These are phyloP conservation scores for Pissodes strobi DNA, from an alignment of 1,140 invertebrate genomes.

Conservation along the genomic window DNA sequence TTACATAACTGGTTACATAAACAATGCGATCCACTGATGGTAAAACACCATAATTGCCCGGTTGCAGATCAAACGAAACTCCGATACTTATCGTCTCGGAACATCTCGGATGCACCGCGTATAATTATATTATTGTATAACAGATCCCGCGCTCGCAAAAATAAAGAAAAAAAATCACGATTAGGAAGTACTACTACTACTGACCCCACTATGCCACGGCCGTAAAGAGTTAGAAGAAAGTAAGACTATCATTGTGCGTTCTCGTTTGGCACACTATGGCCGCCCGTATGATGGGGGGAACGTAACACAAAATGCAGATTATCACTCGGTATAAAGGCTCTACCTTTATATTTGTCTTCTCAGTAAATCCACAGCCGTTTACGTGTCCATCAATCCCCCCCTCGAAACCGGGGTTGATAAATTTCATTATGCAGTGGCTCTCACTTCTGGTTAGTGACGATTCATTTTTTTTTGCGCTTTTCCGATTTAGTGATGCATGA, in stretches of 20 bases:
- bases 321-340: constrained; percentile 46
- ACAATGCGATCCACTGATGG: too few species aligned
- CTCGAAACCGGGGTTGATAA: constrained; percentile 30
- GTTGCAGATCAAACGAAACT: too few species aligned
- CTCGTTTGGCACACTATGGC: constrained; percentile 17
- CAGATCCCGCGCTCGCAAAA: background rate
- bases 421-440: constrained; percentile 49
- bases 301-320: constrained; percentile 40
- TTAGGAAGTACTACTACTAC: constrained; percentile 23
- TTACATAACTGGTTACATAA: too few species aligned
- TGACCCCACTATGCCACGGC: constrained; percentile 22
- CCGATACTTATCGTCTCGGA: too few species aligned
- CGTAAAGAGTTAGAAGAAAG: constrained; percentile 30
- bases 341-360: constrained; percentile 32
- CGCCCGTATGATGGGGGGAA: constrained; percentile 29
- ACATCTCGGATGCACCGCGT: too few species aligned
- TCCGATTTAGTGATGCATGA: constrained; percentile 13
- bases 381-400: constrained; percentile 36
- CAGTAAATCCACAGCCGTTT: constrained; percentile 48
- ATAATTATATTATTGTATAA: constrained; percentile 10
- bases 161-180: background rate
- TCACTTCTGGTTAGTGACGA: constrained; percentile 52
- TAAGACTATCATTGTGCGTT: constrained; percentile 25
- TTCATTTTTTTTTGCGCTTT: constrained; percentile 21
- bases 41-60: too few species aligned